Conservation (phyloP, 2,113 vertebrate genomes). For the Nothobranchius kuhntae region DNA sequence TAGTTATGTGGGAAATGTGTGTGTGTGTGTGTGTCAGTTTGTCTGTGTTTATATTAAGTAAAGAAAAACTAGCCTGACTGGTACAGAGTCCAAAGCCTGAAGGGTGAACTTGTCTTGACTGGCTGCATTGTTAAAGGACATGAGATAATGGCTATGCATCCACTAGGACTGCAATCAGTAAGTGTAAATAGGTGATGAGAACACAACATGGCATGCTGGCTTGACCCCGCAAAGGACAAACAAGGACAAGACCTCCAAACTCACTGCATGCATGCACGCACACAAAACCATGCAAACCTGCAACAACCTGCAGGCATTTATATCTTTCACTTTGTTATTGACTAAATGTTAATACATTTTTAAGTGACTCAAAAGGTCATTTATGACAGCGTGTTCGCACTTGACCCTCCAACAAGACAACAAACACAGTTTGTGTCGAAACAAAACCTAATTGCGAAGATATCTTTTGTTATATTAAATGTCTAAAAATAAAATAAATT, state of each 20-base stretch:
- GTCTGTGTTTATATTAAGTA: conserved; percentile 63
- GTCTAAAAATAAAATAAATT: too few species aligned
- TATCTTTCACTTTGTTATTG: neutral
- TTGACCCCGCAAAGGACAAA: conserved; percentile 31
- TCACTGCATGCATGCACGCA: neutral
- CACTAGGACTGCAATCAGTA: neutral
- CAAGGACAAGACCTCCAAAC: conserved; percentile 32
- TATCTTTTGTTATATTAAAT: too few species aligned
- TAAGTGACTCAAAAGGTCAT: neutral
- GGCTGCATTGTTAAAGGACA: conserved; percentile 36
- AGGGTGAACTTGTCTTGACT: conserved; percentile 63
- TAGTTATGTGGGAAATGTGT: conserved; percentile 48
- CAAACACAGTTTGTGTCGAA: neutral
- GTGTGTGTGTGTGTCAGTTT: conserved; percentile 33
- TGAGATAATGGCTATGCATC: conserved; percentile 20
- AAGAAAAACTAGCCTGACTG: conserved; percentile 67
- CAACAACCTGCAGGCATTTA: conserved; percentile 3
- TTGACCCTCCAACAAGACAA: neutral
- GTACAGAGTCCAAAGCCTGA: conserved; percentile 71
- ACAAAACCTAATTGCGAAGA: neutral
- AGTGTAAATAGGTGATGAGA: conserved; percentile 17
- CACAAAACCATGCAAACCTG: conserved; percentile 6
- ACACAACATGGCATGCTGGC: conserved; percentile 30
- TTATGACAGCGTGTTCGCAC: neutral
- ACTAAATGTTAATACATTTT: neutral